These are phyloP conservation scores for Labia minor DNA, from an alignment of 2,888 invertebrate genomes.

Conservation along the genomic window DNA sequence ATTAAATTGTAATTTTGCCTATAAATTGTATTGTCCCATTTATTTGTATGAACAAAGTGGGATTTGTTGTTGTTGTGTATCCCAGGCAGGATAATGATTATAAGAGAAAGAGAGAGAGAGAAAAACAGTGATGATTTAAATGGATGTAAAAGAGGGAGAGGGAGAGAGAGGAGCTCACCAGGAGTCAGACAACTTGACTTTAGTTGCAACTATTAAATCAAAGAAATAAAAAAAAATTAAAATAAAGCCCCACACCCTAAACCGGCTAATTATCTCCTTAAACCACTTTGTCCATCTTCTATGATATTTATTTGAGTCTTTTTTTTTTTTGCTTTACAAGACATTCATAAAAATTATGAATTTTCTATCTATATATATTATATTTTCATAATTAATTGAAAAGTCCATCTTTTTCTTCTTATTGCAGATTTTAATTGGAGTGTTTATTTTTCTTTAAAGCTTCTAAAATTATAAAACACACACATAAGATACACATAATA, in stretches of 20 bases:
- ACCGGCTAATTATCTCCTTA: neutral
- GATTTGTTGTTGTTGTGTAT: neutral
- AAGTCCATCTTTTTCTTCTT: no score
- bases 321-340: no score
- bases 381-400: no score
- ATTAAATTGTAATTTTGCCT: neutral
- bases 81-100: neutral
- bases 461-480: no score
- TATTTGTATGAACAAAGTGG: no score
- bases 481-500: no score
- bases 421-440: no score
- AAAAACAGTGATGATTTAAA: neutral
- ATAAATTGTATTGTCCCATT: neutral
- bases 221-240: neutral
- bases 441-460: no score
- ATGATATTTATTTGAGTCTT: neutral
- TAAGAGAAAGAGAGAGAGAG: neutral
- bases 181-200: neutral
- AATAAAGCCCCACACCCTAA: no score
- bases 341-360: no score
- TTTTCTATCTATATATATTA: no score
- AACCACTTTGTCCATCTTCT: neutral
- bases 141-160: no score
- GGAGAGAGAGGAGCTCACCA: neutral
- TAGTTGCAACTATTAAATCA: neutral